Evolutionary conservation across 2,888 invertebrate species (phyloP), one percentile per base, ranked within the genome.

Genomic region (Trilocha varians): DNA sequence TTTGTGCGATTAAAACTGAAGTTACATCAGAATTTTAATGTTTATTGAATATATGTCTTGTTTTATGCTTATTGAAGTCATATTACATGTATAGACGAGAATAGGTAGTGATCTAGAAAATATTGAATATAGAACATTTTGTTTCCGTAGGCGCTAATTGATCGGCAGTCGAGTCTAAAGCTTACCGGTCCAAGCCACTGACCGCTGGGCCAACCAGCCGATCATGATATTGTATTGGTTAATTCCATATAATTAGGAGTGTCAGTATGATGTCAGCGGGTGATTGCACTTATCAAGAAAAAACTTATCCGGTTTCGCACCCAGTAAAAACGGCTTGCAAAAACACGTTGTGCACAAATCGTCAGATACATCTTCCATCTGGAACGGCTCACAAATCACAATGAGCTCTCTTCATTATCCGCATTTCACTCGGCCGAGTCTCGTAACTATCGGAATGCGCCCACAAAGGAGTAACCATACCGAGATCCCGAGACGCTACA

Each of bases 381-480:
- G 47, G 60, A 69, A 76, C 69, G 70, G 71, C 71, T 65, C 75
- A 78, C 78, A 79, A 78, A 80, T 82, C 80, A 78, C 77, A 78
- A 78, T 76, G 77, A 80, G 65, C 69, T 63, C 71, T 77, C 78
- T 83, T 83, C 83, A 82, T 84, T 82, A 80, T 74, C 75, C 77
- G 63, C 79, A 76, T 82, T 79, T 79, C 77, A 76, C 67, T 70
- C 62, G 52, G 57, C 52, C 62, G 62, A 59, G 63, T 70, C 64
- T 61, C 65, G 76, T 73, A 74, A 74, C 78, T 80, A 79, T 82
- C 73, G 84, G 84, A 84, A 84, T 84, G 84, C 71, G 75, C 72
- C 71, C 68, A 75, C 82, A 78, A 78, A 82, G 78, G 74, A 65
- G 71, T 78, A 77, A 61, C 71, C 70, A 70, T 69, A 70, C 68